Evolutionary conservation across 2,888 invertebrate genomes (phyloP), one percentile per base, ranked within the genome.

Genomic region (Melanargia galathea): DNA sequence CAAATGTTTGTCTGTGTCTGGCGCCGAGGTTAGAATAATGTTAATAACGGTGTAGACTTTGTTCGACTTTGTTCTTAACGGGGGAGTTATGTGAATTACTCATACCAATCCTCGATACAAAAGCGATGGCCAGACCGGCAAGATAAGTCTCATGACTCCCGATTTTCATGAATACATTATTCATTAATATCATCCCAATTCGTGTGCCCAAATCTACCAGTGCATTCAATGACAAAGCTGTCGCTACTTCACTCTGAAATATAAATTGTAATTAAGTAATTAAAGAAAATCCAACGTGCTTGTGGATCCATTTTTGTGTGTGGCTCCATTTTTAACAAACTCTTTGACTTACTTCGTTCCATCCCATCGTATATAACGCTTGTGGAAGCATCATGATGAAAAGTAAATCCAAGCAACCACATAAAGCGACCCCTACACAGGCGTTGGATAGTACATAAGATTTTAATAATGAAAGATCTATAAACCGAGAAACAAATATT

Each of bases 201-300:
- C 95, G 92, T 2, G 93, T 93, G 0, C 86, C 79, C 51, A 95
- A 83, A 83, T 96, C 96, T 0, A 94, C 93, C 0, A 92, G 89
- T 1, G 93, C 93, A 10, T 92, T 91, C 5, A 94, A 83, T 0
- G 94, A 93, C 63, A 95, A 86, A 13, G 94, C 92, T 54, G 90
- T 80, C 0, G 95, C 93, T 0, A 94, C 92, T 55, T 93, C 90
- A 7, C 81, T 75, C 93, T 93, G 78, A 59, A 83, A 82, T n/a
- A n/a, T n/a, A n/a, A n/a, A n/a, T n/a, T n/a, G n/a, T n/a, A n/a
- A n/a, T n/a, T n/a, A n/a, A n/a, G n/a, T n/a, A n/a, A n/a, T n/a
- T n/a, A n/a, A n/a, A n/a, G n/a, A n/a, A n/a, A n/a, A n/a, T n/a
- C n/a, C n/a, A n/a, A n/a, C n/a, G n/a, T n/a, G n/a, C n/a, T n/a